Evolutionary conservation across 2,113 vertebrate species (phyloP).

Genomic region (Heptranchias perlo): DNA sequence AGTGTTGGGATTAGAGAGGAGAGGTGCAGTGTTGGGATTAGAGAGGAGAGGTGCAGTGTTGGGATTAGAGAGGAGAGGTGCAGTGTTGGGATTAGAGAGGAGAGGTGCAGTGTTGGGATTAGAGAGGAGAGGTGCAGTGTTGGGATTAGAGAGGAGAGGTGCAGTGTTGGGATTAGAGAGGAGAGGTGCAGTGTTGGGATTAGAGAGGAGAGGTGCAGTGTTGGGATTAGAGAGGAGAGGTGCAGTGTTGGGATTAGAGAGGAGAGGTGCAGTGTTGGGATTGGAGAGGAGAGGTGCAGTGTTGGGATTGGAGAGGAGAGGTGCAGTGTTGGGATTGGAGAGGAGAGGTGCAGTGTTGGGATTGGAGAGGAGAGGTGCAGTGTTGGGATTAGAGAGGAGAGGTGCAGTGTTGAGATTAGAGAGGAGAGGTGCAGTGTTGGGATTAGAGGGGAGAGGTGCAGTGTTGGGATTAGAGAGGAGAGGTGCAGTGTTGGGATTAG

Average conservation of each 20-base stretch:
- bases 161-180: not conserved
- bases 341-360: not conserved
- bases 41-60: not conserved
- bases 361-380: not conserved
- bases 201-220: not conserved
- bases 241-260: too few relatives aligned
- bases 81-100: not conserved
- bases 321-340: too few relatives aligned
- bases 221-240: not conserved
- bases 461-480: too few relatives aligned
- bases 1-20: not conserved
- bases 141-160: too few relatives aligned
- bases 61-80: not conserved
- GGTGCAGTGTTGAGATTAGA: too few relatives aligned
- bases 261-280: not conserved
- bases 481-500: slow-evolving; percentile 3
- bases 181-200: too few relatives aligned
- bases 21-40: not conserved
- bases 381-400: not conserved
- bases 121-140: not conserved
- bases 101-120: not conserved
- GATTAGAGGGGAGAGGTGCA: too few relatives aligned
- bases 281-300: not conserved
- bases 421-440: not conserved
- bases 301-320: too few relatives aligned